A percentile compares a stretch with the other conserved stretches of the same genome.
Conservation (phyloP, 2,888 invertebrate genomes). For the Lobophora halterata region DNA sequence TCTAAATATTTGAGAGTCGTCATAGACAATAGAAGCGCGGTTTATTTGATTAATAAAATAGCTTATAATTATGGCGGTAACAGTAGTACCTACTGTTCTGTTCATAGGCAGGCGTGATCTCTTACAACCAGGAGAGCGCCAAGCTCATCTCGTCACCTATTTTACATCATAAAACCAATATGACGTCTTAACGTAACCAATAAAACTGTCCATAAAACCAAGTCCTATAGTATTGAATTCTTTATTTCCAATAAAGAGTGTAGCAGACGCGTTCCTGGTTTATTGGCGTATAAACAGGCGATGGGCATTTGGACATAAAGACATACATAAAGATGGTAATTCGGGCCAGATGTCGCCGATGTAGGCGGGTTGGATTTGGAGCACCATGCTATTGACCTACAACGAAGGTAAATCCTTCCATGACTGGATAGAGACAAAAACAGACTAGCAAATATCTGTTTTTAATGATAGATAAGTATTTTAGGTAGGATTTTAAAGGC, state of each 20-base stretch:
- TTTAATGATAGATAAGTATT: too few relatives aligned
- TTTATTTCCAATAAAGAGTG: constrained; percentile 12
- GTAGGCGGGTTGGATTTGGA: constrained; percentile 1
- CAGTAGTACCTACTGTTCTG: too few relatives aligned
- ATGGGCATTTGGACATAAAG: constrained; percentile 11
- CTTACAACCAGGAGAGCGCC: too few relatives aligned
- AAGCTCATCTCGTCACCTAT: too few relatives aligned
- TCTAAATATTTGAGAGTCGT: too few relatives aligned
- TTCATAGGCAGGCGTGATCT: too few relatives aligned
- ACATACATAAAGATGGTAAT: constrained; percentile 3
- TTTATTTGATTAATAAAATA: too few relatives aligned
- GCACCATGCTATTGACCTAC: constrained; percentile 4
- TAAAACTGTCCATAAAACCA: neutral
- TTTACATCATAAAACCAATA: neutral
- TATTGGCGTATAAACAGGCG: constrained; percentile 13
- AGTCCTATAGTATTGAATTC: constrained; percentile 5
- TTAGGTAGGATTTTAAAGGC: too few relatives aligned
- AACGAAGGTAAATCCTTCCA: neutral
- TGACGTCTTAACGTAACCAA: neutral
- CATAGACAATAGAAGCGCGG: too few relatives aligned
- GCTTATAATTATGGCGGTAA: too few relatives aligned
- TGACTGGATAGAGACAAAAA: too few relatives aligned
- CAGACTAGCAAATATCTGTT: too few relatives aligned
- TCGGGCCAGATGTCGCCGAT: constrained; percentile 5
- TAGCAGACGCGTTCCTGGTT: constrained; percentile 14